Base-by-base conservation (phyloP, 2,113 vertebrate genomes). In the Antechinus flavipes region DNA sequence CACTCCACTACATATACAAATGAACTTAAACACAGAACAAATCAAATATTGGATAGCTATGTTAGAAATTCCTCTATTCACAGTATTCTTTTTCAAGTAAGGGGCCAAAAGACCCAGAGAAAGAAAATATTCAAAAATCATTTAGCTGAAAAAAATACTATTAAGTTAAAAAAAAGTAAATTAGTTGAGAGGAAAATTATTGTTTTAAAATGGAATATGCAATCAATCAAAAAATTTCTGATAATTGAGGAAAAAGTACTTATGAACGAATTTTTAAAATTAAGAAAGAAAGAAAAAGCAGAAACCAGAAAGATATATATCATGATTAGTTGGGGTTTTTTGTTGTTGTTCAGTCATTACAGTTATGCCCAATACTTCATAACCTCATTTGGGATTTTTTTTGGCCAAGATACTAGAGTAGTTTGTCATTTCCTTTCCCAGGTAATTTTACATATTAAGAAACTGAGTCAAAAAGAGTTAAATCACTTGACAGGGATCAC, bases 1-100 rank as follows among this genome's bases (percentile, higher is more conserved):
- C 90, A 58, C 96, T 94, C 95, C 95, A 93, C 52, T n/a, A 96
- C 91, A 91, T 55, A 93, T 84, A 52, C 92, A 52, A 93, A 94
- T 97, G 97, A 96, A 96, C 93, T 97, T 95, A 97, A 97, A 94
- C 90, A 96, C 25, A 42, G 68, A n/a, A 58, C 14, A 6, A 84
- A 5, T 22, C 16, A 84, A 22, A 84, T 84, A 42, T 84, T 42
- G 16, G 6, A 5, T 19, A 84, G 35, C 6, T 6, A 16, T 84
- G 16, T 84, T 84, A 84, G 35, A 42, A 1, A 84, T 84, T n/a
- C 7, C 7, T 84, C 42, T 42, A 22, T 23, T 84, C n/a, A 16
- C 16, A 22, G 26, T 84, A 6, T 3, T n/a, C 35, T 68, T 61
- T 23, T 84, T 84, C 42, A 2, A 84, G 14, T 8, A 68, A 84